Conservation (phyloP, 2,113 vertebrate genomes). For the Orycteropus afer region DNA sequence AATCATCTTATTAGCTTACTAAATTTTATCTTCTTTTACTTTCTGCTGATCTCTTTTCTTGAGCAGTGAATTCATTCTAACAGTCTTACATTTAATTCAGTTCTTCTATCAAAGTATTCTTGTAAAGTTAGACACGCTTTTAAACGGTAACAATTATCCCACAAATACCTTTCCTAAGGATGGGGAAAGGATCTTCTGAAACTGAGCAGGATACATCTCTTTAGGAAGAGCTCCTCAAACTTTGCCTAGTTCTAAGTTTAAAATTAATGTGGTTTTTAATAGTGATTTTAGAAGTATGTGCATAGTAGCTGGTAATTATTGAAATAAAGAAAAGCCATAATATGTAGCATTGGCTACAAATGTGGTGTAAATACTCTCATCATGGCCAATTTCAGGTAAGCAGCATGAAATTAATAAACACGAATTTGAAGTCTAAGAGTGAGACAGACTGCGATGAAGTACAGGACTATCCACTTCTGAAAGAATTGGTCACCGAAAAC, state of each 20-base stretch:
- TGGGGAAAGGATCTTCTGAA: background rate
- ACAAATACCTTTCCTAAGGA: background rate
- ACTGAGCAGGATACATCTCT: background rate
- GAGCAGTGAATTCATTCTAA: conserved; percentile 53
- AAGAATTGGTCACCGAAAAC: too few relatives aligned
- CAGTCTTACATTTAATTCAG: conserved; percentile 26
- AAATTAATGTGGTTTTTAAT: background rate
- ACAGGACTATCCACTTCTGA: too few relatives aligned
- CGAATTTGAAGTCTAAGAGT: too few relatives aligned
- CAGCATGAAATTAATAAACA: background rate
- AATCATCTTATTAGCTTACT: conserved; percentile 46
- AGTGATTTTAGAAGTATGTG: background rate
- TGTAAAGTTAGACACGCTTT: background rate
- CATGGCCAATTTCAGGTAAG: background rate
- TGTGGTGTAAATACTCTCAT: background rate
- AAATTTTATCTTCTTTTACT: conserved; percentile 65
- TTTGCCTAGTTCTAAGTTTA: background rate
- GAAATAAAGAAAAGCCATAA: background rate
- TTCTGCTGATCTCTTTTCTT: conserved; percentile 60
- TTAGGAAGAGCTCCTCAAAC: background rate
- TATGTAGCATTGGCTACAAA: background rate
- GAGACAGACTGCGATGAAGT: too few relatives aligned
- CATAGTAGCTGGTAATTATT: background rate
- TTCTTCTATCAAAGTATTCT: background rate
- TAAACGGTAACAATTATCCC: background rate